phyloP scores from a whole-genome alignment of 92 coral and sea anemone genomes.

The Epizoanthus rinbou region DNA sequence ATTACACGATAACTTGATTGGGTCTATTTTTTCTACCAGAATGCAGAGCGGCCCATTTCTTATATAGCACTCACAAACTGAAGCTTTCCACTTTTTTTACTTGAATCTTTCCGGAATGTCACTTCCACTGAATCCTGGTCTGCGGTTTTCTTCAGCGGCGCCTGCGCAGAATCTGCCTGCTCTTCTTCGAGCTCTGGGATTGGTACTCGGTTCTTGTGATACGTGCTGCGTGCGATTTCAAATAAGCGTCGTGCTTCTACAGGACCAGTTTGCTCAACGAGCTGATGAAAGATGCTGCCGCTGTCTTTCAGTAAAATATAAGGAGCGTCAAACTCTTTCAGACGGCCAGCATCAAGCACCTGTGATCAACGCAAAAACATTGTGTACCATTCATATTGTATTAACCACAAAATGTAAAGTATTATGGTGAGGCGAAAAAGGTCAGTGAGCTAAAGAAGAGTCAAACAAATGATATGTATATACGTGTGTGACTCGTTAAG shows the following conservation, averaged over 20 bases:
- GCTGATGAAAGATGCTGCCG: conserved; percentile 66
- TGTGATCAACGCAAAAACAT: not conserved
- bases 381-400: too few relatives aligned
- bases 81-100: not conserved
- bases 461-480: too few relatives aligned
- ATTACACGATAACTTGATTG: too few relatives aligned
- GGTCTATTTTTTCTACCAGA: too few relatives aligned
- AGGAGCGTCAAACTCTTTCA: conserved; percentile 69
- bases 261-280: conserved; percentile 82
- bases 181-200: conserved; percentile 46
- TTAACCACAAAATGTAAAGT: too few relatives aligned
- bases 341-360: conserved; percentile 78
- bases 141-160: not conserved
- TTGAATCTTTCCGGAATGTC: not conserved
- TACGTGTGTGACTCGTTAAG: too few relatives aligned
- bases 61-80: not conserved
- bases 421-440: too few relatives aligned
- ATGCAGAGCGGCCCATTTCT: too few relatives aligned
- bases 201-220: conserved; percentile 36
- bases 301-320: conserved; percentile 58
- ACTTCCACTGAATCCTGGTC: not conserved
- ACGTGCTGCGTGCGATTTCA: conserved; percentile 76
- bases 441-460: too few relatives aligned
- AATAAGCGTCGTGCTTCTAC: conserved; percentile 68
- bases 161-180: not conserved